Conservation (phyloP, 2,888 invertebrate species). For the Andrena hattorfiana region DNA sequence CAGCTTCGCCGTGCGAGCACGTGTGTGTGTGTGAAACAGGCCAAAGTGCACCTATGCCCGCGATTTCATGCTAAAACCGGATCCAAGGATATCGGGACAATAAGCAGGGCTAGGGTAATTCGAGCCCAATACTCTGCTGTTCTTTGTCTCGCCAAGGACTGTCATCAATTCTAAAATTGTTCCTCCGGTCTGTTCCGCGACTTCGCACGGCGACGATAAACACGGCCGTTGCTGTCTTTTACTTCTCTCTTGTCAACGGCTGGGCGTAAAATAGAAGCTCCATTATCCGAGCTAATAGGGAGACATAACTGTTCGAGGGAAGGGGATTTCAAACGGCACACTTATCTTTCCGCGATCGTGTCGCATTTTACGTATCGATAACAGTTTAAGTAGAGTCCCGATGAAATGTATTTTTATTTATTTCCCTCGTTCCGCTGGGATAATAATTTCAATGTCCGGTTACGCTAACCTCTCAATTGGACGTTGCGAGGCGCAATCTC, state of each 20-base stretch:
- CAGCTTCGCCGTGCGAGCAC: slow-evolving; percentile 22
- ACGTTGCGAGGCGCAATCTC: background rate
- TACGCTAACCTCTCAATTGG: background rate
- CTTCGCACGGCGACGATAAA: slow-evolving; percentile 1
- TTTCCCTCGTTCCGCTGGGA: no score
- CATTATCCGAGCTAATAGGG: no score
- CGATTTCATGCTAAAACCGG: slow-evolving; percentile 68
- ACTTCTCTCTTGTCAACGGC: background rate
- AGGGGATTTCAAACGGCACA: no score
- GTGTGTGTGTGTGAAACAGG: slow-evolving; percentile 49
- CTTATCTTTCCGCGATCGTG: no score
- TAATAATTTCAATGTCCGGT: no score
- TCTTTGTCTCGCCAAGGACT: slow-evolving; percentile 53
- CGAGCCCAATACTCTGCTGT: slow-evolving; percentile 52
- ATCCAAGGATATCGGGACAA: slow-evolving; percentile 74
- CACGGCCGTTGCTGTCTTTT: background rate
- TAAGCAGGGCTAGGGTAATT: slow-evolving; percentile 66
- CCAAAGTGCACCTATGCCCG: slow-evolving; percentile 65
- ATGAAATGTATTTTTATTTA: no score
- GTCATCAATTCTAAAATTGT: slow-evolving; percentile 54
- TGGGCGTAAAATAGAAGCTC: no score
- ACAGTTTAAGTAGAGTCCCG: no score
- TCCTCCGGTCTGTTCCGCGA: slow-evolving; percentile 35
- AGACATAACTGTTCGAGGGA: no score
- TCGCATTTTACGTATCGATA: no score